Conservation (phyloP, 2,113 vertebrate species). For the Axis porcinus region DNA sequence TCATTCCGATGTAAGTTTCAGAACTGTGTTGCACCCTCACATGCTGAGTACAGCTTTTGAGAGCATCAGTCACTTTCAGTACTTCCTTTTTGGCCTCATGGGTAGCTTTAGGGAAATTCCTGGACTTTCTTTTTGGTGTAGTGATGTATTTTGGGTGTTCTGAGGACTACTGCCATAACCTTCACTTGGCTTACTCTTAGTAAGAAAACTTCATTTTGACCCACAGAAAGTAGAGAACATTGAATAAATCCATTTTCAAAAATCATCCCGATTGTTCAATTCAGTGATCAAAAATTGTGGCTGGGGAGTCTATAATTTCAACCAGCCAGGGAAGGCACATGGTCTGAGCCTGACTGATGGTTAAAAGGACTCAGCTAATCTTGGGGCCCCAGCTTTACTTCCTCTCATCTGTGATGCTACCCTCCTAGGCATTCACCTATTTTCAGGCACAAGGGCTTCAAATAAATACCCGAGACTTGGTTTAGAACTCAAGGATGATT, state of each 20-base stretch:
- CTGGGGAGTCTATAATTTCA: neutral
- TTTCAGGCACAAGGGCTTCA: neutral
- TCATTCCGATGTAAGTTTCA: neutral
- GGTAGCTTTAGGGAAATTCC: neutral
- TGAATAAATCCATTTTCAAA: neutral
- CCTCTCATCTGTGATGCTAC: neutral
- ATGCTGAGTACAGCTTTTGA: neutral
- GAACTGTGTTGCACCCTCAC: neutral
- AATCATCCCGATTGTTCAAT: neutral
- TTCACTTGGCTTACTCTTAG: constrained; percentile 11
- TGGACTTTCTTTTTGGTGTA: neutral
- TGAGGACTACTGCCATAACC: neutral
- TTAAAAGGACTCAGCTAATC: neutral
- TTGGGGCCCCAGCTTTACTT: neutral
- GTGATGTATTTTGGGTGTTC: neutral
- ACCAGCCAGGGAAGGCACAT: neutral
- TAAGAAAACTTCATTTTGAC: neutral
- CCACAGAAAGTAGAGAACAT: neutral
- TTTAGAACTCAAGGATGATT: constrained; percentile 1
- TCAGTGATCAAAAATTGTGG: neutral
- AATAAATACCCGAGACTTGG: neutral
- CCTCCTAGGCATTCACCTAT: neutral
- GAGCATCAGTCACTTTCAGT: neutral
- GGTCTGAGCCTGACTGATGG: neutral
- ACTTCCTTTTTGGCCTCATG: neutral